Evolutionary conservation across 2,113 vertebrate species (phyloP), one percentile per base, ranked within the genome.

Genomic region (Pterocles orientalis): DNA sequence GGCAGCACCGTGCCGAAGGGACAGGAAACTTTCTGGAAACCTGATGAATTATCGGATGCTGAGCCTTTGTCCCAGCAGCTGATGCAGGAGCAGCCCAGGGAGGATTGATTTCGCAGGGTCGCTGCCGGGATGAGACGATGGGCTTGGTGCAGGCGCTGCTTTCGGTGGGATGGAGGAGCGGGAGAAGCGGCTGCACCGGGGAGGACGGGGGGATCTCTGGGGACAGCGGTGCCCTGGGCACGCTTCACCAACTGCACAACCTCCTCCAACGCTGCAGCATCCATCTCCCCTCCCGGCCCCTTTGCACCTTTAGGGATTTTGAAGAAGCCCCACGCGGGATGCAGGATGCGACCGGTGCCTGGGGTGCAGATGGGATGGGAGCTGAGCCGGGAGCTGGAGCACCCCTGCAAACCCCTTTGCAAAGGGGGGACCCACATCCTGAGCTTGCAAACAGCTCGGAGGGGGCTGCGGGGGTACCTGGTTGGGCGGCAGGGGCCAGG

Each of bases 21-120:
- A 82, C 85, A 39, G 86, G 72, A 66, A 92, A 84, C 76, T 88
- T 81, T 90, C 56, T 64, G 91, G 62, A 53, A 93, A 83, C 14
- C 71, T 7, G 0, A 29, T 16, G 68, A 36, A 50, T 70, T 68
- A 23, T 88, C 65, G 4, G 83, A 73, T 0, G 3, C 51, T 80
- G 41, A 64, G 86, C 77, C 81, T 94, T 91, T 94, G 88, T 90
- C 82, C 61, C 89, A 36, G 94, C 76, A 50, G 91, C 83, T 57
- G 72, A 77, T 62, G 80, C 80, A 75, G 77, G 33, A 81, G 68
- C 64, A 71, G 76, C 68, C 47, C 10, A 14, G 60, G 60, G 51
- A 86, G 75, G 29, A 36, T 8, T 39, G 50, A 48, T 86, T 85
- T 53, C 62, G 47, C 43, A 29, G 76, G 60, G 83, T 88, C 14